These are phyloP conservation scores for Atta cephalotes DNA, from an alignment of 1,140 invertebrate genomes.

Conservation along the genomic window DNA sequence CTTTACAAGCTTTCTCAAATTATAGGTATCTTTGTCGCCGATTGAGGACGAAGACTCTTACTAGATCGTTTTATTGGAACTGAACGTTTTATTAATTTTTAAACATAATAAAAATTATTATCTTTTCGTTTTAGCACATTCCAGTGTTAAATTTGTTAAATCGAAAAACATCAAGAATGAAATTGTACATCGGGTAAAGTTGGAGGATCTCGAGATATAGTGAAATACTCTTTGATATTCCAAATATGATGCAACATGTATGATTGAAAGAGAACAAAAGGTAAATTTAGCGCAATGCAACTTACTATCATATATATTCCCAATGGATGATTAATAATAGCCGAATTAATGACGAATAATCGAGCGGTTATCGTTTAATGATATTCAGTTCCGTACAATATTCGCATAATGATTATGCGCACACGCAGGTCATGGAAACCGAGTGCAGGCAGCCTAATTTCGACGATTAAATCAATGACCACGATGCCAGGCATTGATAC, in stretches of 20 bases:
- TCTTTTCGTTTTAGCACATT: not conserved
- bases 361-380: constrained; percentile 57
- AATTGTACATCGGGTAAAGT: not conserved
- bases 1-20: not conserved
- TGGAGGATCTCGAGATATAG: not conserved
- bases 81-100: not conserved
- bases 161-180: not conserved
- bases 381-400: constrained; percentile 60
- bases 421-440: not conserved
- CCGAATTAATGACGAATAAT: constrained; percentile 52
- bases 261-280: not conserved
- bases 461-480: constrained; percentile 42
- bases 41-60: not conserved
- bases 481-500: constrained; percentile 37
- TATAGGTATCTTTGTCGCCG: not conserved
- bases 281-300: constrained; percentile 7
- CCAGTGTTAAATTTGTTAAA: not conserved
- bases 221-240: not conserved
- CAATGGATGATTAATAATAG: constrained; percentile 40
- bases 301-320: not conserved
- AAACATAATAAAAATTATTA: not conserved
- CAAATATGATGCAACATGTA: not conserved
- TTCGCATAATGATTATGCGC: constrained; percentile 50
- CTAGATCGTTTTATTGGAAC: not conserved
- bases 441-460: constrained; percentile 38